Base-by-base conservation (phyloP, 2,113 vertebrate genomes). In the Fulica atra region DNA sequence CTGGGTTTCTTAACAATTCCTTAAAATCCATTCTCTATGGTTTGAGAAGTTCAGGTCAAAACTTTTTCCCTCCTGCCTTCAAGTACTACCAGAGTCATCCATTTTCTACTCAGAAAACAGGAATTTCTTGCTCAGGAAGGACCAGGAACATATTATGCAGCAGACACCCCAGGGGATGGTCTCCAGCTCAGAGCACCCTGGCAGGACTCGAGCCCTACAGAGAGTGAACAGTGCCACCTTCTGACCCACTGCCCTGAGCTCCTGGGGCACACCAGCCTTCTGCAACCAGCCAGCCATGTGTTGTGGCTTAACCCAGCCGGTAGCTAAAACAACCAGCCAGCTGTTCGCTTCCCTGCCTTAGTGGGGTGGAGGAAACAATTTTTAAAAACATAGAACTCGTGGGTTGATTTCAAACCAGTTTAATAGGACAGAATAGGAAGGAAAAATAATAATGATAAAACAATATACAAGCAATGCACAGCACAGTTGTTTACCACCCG, bases 211-310 rank as follows among this genome's bases (percentile, higher is more conserved):
- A 78, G 72, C 60, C 48, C 86, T 84, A 40, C 38, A 31, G 65
- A 86, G 53, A 44, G 84, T 2, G 29, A 87, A 72, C 73, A 92
- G 89, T 92, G 94, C 77, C 95, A 89, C 57, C 89, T 91, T 61
- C 95, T 72, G 86, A 95, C 83, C 46, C 48, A 6, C 19, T 20
- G 56, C 68, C 77, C 69, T 15, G 33, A 56, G 61, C 48, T 79
- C 46, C 33, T 3, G 38, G 38, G 72, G 20, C 76, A 33, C 10
- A n/a, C 10, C 90, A 92, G 71, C 24, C 85, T 16, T 1, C 60
- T 48, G 44, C 65, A 57, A 50, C 9, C 79, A 73, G 59, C 23
- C 92, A 81, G 59, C 54, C 70, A 18, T 17, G 29, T 28, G 51
- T 53, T 53, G 51, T 53, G 51, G 14, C 26, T 53, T 53, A 53